Base-by-base conservation (phyloP, 2,888 invertebrate species). In the Sphaeridia pumilis region DNA sequence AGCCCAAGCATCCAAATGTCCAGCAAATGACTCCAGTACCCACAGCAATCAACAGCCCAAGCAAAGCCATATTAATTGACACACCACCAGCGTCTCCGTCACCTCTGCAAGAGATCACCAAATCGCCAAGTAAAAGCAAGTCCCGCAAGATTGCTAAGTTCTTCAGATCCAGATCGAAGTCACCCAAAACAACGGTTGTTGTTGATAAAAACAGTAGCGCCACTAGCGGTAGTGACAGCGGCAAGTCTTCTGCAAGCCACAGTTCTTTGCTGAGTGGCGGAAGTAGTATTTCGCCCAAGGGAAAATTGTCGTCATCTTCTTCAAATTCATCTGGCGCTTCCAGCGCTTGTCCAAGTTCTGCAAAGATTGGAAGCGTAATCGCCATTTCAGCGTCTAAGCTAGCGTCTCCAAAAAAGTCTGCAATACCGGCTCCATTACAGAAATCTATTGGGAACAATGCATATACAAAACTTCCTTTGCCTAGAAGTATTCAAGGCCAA, bases 91-190 rank as follows among this genome's bases (percentile, higher is more conserved):
- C 61, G 7, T 55, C 60, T 12, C 59, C 59, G 10, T 52, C 55
- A n/a, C 47, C 54, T 34, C 31, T 57, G 7, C 41, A 48, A n/a
- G 59, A 58, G 4, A 45, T 58, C 25, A 54, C 58, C 7, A 63
- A 63, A 47, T 63, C 64, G 0, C 64, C 64, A 1, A 63, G 63
- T 34, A 65, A 65, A 41, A 65, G 64, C 41, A 65, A 65, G 38
- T 63, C 64, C 1, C 45, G 64, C 10, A 65, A 63, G 54, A 61
- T 65, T 53, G 56, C 64, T 7, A 65, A 60, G 52, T 65, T 65
- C 45, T 65, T 65, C 41, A 54, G 64, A 1, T 54, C 58, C 35
- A 49, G 64, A 10, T 63, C 63, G 4, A 65, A 65, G 43, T 63
- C 63, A 7, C 64, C 64, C 5, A 63, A 65, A 49, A 65, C 55